Evolutionary conservation across 2,113 vertebrate genomes (phyloP), one percentile per base, ranked within the genome.

Genomic region (Aldabrachelys gigantea): DNA sequence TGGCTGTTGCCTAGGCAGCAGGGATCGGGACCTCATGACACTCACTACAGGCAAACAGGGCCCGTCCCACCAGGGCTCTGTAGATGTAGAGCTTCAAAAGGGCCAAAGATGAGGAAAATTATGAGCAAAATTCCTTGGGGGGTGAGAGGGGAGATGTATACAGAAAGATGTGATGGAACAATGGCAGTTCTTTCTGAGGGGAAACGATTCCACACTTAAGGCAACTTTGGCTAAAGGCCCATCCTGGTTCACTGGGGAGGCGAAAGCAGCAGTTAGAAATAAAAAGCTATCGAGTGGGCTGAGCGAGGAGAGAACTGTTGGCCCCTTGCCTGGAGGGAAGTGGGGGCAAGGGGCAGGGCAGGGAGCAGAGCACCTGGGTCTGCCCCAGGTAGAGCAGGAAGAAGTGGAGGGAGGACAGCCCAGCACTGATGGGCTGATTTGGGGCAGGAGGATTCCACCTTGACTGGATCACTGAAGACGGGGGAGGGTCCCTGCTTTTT

Each of bases 1-100:
- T 91, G 96, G 95, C 95, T 56, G 89, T 92, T 96, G 94, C 93
- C 96, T 94, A 84, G 95, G 94, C 94, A 95, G 62, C 62, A 84
- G 90, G 90, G 94, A 93, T 94, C 91, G 90, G 80, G 94, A 96
- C 93, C 91, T 92, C 92, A 94, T 95, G 95, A 89, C 90, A 49
- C 88, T 94, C 96, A 96, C 91, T 90, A 62, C 2, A 38, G 90
- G 87, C 79, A 82, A 95, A 89, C 87, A 93, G 85, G 92, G 90
- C 90, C 59, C 90, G 44, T 94, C 89, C 89, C 87, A 78, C 44
- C 85, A 92, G 31, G 93, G 80, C 94, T 62, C 93, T 82, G 4
- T 50, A 89, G 82, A 86, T 50, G 84, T 13, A 0, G 19, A 38
- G 44, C 78, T 92, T 94, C 76, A 69, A 92, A 84, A 86, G 89